These are phyloP conservation scores for Torymus texanus DNA, from an alignment of 2,888 invertebrate species.

Conservation along the genomic window DNA sequence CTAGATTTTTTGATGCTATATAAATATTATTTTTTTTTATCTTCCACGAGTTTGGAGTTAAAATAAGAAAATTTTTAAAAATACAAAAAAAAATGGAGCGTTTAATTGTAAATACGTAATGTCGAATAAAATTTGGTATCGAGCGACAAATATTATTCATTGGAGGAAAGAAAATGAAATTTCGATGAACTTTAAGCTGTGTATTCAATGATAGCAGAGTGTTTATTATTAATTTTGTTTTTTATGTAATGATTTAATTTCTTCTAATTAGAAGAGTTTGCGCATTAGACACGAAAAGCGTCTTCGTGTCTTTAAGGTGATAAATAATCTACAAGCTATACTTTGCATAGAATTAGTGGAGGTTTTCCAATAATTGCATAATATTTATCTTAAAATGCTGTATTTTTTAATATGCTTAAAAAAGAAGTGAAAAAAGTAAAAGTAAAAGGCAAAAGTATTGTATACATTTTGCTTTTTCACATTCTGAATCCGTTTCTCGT, in stretches of 20 bases:
- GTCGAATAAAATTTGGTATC: constrained; percentile 19
- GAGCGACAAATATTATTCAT: constrained; percentile 33
- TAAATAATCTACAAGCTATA: constrained; percentile 85
- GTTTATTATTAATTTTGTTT: constrained; percentile 8
- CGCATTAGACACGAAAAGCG: neutral
- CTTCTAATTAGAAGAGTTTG: constrained; percentile 12
- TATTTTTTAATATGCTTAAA: constrained; percentile 60
- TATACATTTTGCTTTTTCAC: constrained; percentile 24
- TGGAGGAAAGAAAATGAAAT: constrained; percentile 23
- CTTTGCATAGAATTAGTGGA: constrained; percentile 95
- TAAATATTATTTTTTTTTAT: constrained; percentile 40
- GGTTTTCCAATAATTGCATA: constrained; percentile 84
- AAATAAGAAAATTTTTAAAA: constrained; percentile 15
- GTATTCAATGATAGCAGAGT: constrained; percentile 17
- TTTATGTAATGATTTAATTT: constrained; percentile 12
- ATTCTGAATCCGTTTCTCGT: constrained; percentile 30
- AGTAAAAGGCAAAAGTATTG: constrained; percentile 16
- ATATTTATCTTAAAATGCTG: constrained; percentile 65
- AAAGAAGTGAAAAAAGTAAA: constrained; percentile 9
- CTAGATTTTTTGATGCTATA: constrained; percentile 27
- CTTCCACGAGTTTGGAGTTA: constrained; percentile 30
- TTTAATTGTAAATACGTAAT: constrained; percentile 52
- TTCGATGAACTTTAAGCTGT: constrained; percentile 31
- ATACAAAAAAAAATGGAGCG: constrained; percentile 27
- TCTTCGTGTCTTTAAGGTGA: constrained; percentile 30